Base-by-base conservation (phyloP, 2,888 invertebrate genomes). In the Crocallis elinguaria region DNA sequence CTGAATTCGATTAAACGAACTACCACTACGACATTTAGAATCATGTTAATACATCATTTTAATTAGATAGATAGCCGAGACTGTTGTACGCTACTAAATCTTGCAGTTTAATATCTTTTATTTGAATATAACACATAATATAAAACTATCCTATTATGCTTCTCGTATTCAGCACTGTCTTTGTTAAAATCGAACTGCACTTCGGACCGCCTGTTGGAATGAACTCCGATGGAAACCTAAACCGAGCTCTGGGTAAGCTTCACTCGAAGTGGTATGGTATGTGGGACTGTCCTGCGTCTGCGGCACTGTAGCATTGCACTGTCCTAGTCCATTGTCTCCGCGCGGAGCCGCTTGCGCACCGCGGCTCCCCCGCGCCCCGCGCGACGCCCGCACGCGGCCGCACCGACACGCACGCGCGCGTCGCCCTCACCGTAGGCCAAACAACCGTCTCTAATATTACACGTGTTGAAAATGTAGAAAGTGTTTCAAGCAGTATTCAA, bases 401-500 rank as follows among this genome's bases (percentile, higher is more conserved):
- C n/a, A n/a, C n/a, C n/a, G n/a, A n/a, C n/a, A n/a, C n/a, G n/a
- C n/a, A n/a, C n/a, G 21, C 57, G 33, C 23, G 30, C 33, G 43
- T 37, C 32, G 23, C 38, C 57, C 53, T 60, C 61, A 66, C 62
- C 64, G 61, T 49, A 66, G 67, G 61, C 69, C 67, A 63, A 45
- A 66, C 68, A 67, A 58, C 69, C 69, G 71, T 75, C 73, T 76
- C 75, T 72, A 72, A 78, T 72, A 77, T 78, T 82, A 83, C 71
- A 79, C 75, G 84, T 84, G 79, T 82, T 74, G 73, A 82, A 69
- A 85, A 82, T 82, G 81, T 82, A 78, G 77, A 84, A 86, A 81
- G 87, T 88, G 86, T 85, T 69, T 69, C 69, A 86, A 87, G 88
- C 86, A 73, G 79, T 78, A 75, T 69, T 66, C 62, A 84, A 88